phyloP scores from a whole-genome alignment of 2,113 vertebrate genomes.

The Bufo bufo region DNA sequence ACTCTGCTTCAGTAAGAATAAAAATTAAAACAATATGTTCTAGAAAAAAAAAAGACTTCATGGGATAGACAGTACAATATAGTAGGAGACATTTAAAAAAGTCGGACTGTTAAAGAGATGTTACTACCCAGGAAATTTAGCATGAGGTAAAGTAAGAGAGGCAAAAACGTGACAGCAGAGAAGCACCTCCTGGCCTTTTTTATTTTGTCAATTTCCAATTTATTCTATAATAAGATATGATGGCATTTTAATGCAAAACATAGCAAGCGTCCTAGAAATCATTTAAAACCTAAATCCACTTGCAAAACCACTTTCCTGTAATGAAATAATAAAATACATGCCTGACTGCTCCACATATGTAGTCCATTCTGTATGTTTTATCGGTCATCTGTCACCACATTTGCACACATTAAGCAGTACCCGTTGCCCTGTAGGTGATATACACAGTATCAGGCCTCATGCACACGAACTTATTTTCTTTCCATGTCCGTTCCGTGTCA shows the following conservation, averaged over 20 bases:
- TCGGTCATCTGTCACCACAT: no score
- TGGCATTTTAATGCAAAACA: neutral
- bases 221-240: neutral
- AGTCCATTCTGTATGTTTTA: no score
- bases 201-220: neutral
- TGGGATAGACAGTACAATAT: neutral
- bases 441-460: no score
- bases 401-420: no score
- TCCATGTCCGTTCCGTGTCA: no score
- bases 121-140: conserved; percentile 5
- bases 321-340: neutral
- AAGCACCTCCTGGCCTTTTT: neutral
- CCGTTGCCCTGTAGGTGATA: no score
- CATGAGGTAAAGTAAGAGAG: neutral
- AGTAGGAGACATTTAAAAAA: conserved; percentile 4
- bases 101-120: conserved; percentile 10
- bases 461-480: no score
- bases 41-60: neutral
- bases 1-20: neutral
- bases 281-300: neutral
- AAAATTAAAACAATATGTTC: conserved; percentile 23
- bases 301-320: neutral
- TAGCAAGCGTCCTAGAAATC: neutral
- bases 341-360: neutral
- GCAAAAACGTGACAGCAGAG: neutral